phyloP scores from a whole-genome alignment of 2,113 vertebrate species.

The Carollia perspicillata region DNA sequence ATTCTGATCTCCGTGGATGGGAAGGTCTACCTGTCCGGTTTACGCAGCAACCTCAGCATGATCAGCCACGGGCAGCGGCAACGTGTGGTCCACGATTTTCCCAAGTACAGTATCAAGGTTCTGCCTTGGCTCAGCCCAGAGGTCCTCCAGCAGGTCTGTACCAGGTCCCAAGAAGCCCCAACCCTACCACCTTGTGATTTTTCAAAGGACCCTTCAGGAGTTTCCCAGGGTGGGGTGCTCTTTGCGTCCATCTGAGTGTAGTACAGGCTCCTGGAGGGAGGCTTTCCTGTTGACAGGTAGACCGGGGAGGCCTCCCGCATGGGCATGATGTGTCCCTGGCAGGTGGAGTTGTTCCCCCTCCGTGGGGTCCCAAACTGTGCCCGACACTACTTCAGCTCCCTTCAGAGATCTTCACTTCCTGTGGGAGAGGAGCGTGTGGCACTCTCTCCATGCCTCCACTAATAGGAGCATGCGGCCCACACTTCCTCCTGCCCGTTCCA shows the following conservation, averaged over 20 bases:
- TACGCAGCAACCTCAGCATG: conserved; percentile 95
- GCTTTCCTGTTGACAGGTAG: neutral
- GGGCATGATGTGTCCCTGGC: neutral
- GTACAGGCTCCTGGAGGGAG: neutral
- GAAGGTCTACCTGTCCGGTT: conserved; percentile 94
- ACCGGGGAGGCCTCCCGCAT: too few species aligned
- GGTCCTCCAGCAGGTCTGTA: conserved; percentile 94
- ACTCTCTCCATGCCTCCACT: neutral
- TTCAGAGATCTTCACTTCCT: neutral
- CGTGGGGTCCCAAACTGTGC: neutral
- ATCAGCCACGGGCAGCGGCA: conserved; percentile 95
- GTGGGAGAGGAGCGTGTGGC: neutral
- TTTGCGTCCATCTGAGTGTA: neutral
- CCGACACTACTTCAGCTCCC: neutral
- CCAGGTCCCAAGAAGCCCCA: neutral
- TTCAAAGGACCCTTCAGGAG: neutral
- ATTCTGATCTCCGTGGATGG: conserved; percentile 95
- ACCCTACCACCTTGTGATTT: neutral
- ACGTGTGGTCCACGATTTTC: conserved; percentile 95
- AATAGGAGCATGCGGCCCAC: neutral
- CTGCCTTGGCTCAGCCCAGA: conserved; percentile 98
- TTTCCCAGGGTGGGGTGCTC: neutral
- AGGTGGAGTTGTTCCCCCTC: too few species aligned
- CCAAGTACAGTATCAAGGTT: conserved; percentile 94
- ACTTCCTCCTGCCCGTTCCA: neutral